A percentile compares a stretch with the other conserved stretches of the same genome.
Conservation (phyloP, 2,888 invertebrate genomes). For the Conomelus anceps region DNA sequence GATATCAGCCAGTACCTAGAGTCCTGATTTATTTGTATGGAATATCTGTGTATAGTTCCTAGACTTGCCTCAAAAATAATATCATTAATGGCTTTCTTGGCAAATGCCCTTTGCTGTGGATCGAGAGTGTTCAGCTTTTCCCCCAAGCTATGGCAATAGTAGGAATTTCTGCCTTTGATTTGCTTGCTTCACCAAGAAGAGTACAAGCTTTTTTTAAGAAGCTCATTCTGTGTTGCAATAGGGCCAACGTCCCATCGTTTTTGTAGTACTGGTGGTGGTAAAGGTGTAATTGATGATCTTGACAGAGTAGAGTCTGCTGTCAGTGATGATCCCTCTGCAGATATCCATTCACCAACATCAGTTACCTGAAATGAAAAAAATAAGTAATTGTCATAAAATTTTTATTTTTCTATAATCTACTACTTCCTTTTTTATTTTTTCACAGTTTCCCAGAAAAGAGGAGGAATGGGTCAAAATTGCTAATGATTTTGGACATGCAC, state of each 20-base stretch:
- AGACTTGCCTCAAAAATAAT: constrained; percentile 26
- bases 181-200: constrained; percentile 7
- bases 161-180: background rate
- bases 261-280: background rate
- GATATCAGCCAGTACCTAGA: no score
- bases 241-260: constrained; percentile 11
- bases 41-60: constrained; percentile 22
- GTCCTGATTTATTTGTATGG: no score
- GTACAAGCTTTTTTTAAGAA: constrained; percentile 15
- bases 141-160: constrained; percentile 25
- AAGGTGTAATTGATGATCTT: background rate
- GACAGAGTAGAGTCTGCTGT: background rate
- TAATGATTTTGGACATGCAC: background rate
- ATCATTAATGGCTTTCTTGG: constrained; percentile 29
- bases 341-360: no score
- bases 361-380: no score
- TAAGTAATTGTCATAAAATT: background rate
- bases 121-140: constrained; percentile 17
- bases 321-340: no score
- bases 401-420: background rate
- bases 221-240: constrained; percentile 22
- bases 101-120: constrained; percentile 22
- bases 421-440: background rate
- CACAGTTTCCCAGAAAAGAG: background rate
- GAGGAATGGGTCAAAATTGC: background rate